Evolutionary conservation across 2,797 vertebrate species (phyloP).

Genomic region (Oryzias dopingdopingensis): DNA sequence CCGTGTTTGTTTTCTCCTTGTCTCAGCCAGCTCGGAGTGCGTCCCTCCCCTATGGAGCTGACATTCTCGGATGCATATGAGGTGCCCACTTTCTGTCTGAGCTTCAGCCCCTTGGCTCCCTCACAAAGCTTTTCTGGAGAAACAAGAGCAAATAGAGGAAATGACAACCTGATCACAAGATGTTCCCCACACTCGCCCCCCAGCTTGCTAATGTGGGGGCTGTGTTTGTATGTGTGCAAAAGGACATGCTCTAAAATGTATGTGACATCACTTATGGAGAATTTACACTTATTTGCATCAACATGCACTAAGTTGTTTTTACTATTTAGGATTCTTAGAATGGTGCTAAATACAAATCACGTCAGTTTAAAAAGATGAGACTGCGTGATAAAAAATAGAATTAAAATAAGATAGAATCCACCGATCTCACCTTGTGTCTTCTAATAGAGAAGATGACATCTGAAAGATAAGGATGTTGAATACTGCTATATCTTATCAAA

Average conservation of each 20-base stretch:
- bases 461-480: conserved; percentile 57
- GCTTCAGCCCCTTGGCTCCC: conserved; percentile 73
- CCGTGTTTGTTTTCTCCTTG: conserved; percentile 62
- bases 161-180: conserved; percentile 76
- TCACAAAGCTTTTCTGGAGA: conserved; percentile 75
- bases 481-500: conserved; percentile 69
- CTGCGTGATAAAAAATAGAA: conserved; percentile 9
- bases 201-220: conserved; percentile 34
- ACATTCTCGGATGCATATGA: conserved; percentile 71
- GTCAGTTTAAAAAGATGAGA: neutral
- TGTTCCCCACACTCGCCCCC: conserved; percentile 32
- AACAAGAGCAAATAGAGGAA: conserved; percentile 76
- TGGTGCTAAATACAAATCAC: too few species aligned
- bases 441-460: conserved; percentile 59
- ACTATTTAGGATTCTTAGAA: neutral
- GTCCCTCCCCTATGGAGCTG: conserved; percentile 73
- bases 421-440: conserved; percentile 67
- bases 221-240: conserved; percentile 30
- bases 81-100: conserved; percentile 73
- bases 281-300: neutral
- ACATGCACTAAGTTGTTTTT: neutral
- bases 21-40: conserved; percentile 61
- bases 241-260: conserved; percentile 1
- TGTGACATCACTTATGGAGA: neutral
- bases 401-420: conserved; percentile 48